A percentile compares a stretch with the other conserved stretches of the same genome.
phyloP scores from a whole-genome alignment of 2,888 invertebrate species.

The Dynastes hyllus region DNA sequence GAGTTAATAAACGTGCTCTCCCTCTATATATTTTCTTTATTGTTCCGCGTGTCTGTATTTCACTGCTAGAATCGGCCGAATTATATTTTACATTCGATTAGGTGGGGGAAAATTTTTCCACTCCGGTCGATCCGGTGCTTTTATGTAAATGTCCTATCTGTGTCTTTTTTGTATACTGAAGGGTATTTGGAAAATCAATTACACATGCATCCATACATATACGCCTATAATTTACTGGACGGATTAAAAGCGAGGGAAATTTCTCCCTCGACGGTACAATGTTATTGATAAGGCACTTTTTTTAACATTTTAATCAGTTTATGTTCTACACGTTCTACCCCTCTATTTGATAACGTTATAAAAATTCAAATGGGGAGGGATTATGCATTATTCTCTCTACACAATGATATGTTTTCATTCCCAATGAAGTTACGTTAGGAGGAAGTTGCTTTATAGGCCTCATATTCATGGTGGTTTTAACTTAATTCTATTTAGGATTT shows the following conservation, averaged over 20 bases:
- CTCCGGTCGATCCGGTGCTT: constrained; percentile 7
- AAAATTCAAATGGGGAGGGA: no score
- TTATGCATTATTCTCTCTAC: no score
- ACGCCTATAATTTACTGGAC: neutral
- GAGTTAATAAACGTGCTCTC: constrained; percentile 27
- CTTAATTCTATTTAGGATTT: no score
- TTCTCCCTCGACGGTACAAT: constrained; percentile 3
- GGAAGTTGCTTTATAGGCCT: no score
- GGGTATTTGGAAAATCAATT: constrained; percentile 27
- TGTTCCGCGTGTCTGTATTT: neutral
- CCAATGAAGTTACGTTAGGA: no score
- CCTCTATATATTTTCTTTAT: neutral
- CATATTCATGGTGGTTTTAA: no score
- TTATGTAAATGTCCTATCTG: constrained; percentile 20
- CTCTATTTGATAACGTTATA: no score
- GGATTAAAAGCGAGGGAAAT: neutral
- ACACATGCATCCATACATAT: neutral
- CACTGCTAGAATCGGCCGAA: neutral
- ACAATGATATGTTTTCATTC: no score
- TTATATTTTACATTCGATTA: constrained; percentile 16
- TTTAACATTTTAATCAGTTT: neutral
- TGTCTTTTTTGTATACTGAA: constrained; percentile 1
- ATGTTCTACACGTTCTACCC: neutral
- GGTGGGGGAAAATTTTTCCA: constrained; percentile 11
- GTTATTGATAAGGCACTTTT: constrained; percentile 7